Percentiles rank a stretch among this genome's conserved stretches.
phyloP scores from a whole-genome alignment of 1,140 invertebrate species.

The Eupeodes corollae region DNA sequence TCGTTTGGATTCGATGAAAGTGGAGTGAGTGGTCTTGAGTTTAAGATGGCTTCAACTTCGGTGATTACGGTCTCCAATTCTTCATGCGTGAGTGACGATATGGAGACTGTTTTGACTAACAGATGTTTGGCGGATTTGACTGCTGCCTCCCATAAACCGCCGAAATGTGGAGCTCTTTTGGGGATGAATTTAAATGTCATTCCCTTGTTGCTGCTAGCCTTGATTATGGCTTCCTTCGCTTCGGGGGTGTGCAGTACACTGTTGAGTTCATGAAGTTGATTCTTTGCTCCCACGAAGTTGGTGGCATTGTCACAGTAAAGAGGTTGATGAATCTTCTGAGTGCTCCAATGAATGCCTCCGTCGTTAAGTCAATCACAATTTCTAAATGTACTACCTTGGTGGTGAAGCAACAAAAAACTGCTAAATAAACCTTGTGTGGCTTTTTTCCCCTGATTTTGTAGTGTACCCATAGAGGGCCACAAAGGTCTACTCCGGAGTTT shows the following conservation, averaged over 20 bases:
- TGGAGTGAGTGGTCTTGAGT: constrained; percentile 14
- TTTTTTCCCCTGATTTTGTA: too few species aligned
- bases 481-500: too few species aligned
- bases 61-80: constrained; percentile 10
- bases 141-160: constrained; percentile 22
- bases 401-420: too few species aligned
- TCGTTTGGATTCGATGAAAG: constrained; percentile 15
- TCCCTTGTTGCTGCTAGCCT: background rate
- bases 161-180: constrained; percentile 16
- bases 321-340: too few species aligned
- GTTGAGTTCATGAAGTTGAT: constrained; percentile 7
- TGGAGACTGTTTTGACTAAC: constrained; percentile 11
- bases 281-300: constrained; percentile 14
- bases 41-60: constrained; percentile 19
- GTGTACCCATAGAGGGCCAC: too few species aligned
- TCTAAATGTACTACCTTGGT: too few species aligned
- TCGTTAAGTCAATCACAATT: too few species aligned
- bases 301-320: constrained; percentile 5
- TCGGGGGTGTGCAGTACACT: background rate
- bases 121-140: constrained; percentile 21
- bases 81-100: constrained; percentile 9
- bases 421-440: too few species aligned
- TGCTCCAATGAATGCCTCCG: too few species aligned
- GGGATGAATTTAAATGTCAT: constrained; percentile 19
- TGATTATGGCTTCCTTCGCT: too few species aligned